Conservation (phyloP, 2,113 vertebrate genomes). For the Vireo altiloquus region DNA sequence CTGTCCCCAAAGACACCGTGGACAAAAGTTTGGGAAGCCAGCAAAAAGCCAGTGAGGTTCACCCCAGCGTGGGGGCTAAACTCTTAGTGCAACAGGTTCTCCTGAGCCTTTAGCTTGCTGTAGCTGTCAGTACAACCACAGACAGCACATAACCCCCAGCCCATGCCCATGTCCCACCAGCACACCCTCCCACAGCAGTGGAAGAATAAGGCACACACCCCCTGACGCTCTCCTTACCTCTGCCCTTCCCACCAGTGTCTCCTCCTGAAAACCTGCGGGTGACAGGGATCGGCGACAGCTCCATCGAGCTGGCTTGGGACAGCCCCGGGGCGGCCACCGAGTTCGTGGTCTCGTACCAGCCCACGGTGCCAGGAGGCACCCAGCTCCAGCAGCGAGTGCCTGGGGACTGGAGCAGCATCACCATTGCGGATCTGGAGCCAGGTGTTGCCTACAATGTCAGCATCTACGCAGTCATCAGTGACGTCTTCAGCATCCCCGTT, state of each 20-base stretch:
- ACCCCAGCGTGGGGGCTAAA: background rate
- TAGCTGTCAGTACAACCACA: background rate
- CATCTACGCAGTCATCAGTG: slow-evolving; percentile 87
- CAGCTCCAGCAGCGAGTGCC: slow-evolving; percentile 89
- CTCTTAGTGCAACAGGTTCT: background rate
- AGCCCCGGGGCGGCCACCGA: slow-evolving; percentile 84
- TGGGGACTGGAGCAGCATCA: slow-evolving; percentile 83
- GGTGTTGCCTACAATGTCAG: slow-evolving; percentile 93
- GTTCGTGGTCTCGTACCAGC: slow-evolving; percentile 88
- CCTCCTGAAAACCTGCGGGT: slow-evolving; percentile 86
- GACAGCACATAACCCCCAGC: rapidly evolving
- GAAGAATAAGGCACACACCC: background rate
- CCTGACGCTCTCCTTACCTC: slow-evolving; percentile 56
- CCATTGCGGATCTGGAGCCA: slow-evolving; percentile 84
- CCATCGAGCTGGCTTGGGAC: slow-evolving; percentile 90
- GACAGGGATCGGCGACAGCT: slow-evolving; percentile 81
- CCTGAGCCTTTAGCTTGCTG: background rate
- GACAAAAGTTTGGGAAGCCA: background rate
- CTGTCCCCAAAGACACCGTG: background rate
- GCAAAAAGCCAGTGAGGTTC: background rate
- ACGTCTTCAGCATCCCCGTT: slow-evolving; percentile 83
- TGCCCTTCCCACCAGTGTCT: slow-evolving; percentile 78
- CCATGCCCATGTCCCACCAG: background rate
- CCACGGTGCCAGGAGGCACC: slow-evolving; percentile 75
- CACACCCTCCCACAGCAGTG: background rate